Conservation (phyloP, 1,140 invertebrate species). For the Carposina sasakii region DNA sequence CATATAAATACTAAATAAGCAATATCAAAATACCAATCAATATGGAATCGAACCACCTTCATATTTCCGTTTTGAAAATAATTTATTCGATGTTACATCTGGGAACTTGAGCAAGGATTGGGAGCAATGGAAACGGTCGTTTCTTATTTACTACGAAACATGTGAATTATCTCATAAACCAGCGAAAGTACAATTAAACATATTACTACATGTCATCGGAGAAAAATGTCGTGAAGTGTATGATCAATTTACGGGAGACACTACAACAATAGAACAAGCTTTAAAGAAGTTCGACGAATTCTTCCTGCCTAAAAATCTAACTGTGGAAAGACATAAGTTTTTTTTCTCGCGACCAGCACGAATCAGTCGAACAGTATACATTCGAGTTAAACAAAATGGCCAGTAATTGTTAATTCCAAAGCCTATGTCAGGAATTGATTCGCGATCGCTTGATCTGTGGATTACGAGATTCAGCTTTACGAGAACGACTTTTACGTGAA, state of each 20-base stretch:
- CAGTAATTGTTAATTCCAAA: conserved; percentile 20
- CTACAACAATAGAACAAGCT: conserved; percentile 6
- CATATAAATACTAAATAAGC: too few species aligned
- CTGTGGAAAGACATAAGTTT: conserved; percentile 26
- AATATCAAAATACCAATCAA: too few species aligned
- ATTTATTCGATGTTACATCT: conserved; percentile 2
- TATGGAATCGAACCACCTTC: conserved; percentile 3
- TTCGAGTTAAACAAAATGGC: conserved; percentile 24
- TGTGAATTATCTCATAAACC: conserved; percentile 15
- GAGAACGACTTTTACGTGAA: conserved; percentile 9
- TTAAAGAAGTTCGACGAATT: conserved; percentile 16
- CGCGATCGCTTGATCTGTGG: conserved; percentile 20
- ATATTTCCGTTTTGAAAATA: conserved; percentile 4
- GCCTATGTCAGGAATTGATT: conserved; percentile 17
- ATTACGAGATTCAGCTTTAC: background rate
- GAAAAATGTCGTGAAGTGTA: conserved; percentile 19
- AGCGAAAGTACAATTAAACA: conserved; percentile 15
- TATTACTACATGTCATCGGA: conserved; percentile 14
- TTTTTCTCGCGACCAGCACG: conserved; percentile 20
- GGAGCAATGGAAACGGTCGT: background rate
- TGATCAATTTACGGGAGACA: conserved; percentile 19
- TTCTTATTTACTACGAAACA: conserved; percentile 19
- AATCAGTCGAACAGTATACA: conserved; percentile 17
- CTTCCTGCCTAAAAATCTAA: conserved; percentile 25
- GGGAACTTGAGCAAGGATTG: conserved; percentile 7